Evolutionary conservation across 2,888 invertebrate genomes (phyloP).

Genomic region (Drosophila rellima): DNA sequence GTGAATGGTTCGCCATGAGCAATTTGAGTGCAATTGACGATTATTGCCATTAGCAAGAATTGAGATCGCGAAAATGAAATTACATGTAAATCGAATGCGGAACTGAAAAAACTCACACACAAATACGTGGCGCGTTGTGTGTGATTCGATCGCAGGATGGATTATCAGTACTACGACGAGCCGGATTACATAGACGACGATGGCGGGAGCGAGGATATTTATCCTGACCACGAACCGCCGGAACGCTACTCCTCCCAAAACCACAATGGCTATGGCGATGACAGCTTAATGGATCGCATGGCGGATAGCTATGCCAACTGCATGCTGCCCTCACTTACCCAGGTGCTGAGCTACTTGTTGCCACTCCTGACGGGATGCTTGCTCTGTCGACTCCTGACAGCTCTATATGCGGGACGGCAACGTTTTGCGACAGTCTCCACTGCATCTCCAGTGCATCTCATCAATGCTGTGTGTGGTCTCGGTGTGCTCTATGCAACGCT

Average conservation of each 20-base stretch:
- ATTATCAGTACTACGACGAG: slow-evolving; percentile 70
- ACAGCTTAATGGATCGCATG: slow-evolving; percentile 27
- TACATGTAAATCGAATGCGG: slow-evolving; percentile 14
- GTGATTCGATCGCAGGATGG: slow-evolving; percentile 44
- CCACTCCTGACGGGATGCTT: slow-evolving; percentile 59
- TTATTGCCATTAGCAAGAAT: neutral
- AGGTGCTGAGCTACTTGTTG: slow-evolving; percentile 55
- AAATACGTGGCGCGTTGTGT: slow-evolving; percentile 7
- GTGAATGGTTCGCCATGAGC: neutral
- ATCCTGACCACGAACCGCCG: slow-evolving; percentile 10
- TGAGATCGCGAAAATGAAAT: slow-evolving; percentile 29
- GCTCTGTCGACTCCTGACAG: slow-evolving; percentile 46
- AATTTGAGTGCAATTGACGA: neutral
- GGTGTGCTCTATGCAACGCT: slow-evolving; percentile 43
- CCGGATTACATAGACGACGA: slow-evolving; percentile 62
- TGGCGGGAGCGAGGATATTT: slow-evolving; percentile 33
- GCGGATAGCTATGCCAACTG: slow-evolving; percentile 48
- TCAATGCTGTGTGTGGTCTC: slow-evolving; percentile 54
- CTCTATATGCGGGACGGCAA: slow-evolving; percentile 29
- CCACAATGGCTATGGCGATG: slow-evolving; percentile 1
- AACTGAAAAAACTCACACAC: slow-evolving; percentile 2
- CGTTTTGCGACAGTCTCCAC: slow-evolving; percentile 20
- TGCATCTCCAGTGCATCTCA: slow-evolving; percentile 61
- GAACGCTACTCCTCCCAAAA: neutral
- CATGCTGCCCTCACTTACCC: slow-evolving; percentile 58